Evolutionary conservation across 2,888 invertebrate species (phyloP), one percentile per base, ranked within the genome.

Genomic region (Epinotia brunnichana): DNA sequence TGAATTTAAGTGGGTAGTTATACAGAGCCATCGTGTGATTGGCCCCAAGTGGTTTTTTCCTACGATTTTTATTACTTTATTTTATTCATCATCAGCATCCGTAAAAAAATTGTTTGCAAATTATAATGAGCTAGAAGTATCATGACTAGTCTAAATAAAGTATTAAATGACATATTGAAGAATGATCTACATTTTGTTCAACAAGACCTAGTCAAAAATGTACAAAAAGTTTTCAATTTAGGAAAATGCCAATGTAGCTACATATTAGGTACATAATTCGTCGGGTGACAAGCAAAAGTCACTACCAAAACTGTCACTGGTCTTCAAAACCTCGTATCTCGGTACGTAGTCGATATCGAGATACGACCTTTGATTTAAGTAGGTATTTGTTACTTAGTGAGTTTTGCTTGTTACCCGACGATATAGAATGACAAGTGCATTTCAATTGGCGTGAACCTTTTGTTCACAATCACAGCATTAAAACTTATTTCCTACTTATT

Each of bases 21-120:
- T 24, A n/a, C 24, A 62, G 62, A 62, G 62, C 62, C 48, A 19
- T 62, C n/a, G n/a, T 17, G 62, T 48, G 10, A 62, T 62, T 62
- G 62, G 62, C 62, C 62, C 62, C 62, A n/a, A 48, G 48, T 41
- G 9, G 11, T 62, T 48, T 62, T n/a, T 62, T 48, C 24, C n/a
- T 62, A 29, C 48, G 11, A 29, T 48, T 15, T 21, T 24, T 3
- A 29, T 48, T 24, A 9, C 24, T 29, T 48, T 48, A n/a, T n/a
- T n/a, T n/a, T n/a, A n/a, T 60, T 41, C 19, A 41, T 7, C 5
- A 48, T 48, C n/a, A 13, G 15, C 2, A n/a, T n/a, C n/a, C 48
- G n/a, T n/a, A n/a, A 13, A 41, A 48, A 48, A 13, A 41, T 15
- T n/a, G 7, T 2, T 60, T 19, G 13, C 11, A 19, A 19, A 60